phyloP scores from a whole-genome alignment of 2,113 vertebrate genomes.

The Indicator maculatus region DNA sequence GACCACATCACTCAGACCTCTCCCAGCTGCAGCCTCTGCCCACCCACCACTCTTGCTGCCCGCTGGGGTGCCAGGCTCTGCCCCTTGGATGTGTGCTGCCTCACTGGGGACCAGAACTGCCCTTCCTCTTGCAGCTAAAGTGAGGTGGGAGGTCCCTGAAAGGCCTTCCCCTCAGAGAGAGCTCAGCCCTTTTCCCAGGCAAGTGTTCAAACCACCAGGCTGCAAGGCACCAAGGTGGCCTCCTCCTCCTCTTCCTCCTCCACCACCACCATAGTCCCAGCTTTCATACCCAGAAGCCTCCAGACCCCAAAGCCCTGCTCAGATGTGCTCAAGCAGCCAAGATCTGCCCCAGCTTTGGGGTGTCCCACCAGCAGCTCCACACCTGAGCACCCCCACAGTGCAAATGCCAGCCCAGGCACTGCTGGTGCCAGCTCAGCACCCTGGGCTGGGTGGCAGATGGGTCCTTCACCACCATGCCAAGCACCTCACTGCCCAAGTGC shows the following conservation, averaged over 20 bases:
- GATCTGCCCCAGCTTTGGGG: not conserved
- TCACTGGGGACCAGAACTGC: not conserved
- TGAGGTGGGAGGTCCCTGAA: accelerated
- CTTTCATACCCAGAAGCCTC: not conserved
- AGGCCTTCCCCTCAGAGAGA: not conserved
- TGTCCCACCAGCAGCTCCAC: not conserved
- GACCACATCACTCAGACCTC: not conserved
- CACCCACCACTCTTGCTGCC: not conserved
- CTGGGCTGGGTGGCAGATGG: not conserved
- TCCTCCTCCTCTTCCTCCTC: not conserved
- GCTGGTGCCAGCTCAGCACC: not conserved
- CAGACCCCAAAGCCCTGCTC: not conserved
- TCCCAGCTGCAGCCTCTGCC: not conserved
- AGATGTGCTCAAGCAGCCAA: not conserved
- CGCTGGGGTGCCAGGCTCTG: not conserved
- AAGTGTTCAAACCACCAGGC: not conserved
- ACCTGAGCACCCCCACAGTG: not conserved
- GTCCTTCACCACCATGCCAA: not conserved
- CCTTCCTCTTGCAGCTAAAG: not conserved
- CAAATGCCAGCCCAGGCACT: accelerated
- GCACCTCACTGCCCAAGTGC: not conserved
- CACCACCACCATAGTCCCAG: not conserved
- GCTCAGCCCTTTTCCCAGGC: not conserved
- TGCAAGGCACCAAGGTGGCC: accelerated
- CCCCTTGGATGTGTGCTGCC: not conserved